phyloP scores from a whole-genome alignment of 2,888 invertebrate genomes.

The Griposia aprilina region DNA sequence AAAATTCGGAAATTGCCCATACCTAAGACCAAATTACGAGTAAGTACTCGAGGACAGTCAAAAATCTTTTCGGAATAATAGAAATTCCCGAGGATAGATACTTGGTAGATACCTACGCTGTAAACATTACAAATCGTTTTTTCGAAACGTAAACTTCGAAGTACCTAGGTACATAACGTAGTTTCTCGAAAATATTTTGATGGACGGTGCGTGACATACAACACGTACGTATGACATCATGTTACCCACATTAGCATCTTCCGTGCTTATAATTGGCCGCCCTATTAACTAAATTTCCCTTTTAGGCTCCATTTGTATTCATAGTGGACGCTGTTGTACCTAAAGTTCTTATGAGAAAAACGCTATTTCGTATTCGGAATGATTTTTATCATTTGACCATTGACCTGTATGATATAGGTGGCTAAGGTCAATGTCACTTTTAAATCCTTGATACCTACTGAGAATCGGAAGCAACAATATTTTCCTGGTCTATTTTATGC shows the following conservation, averaged over 20 bases:
- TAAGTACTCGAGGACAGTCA: background rate
- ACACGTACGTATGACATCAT: conserved; percentile 14
- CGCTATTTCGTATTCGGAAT: conserved; percentile 20
- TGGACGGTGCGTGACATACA: conserved; percentile 15
- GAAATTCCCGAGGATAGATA: background rate
- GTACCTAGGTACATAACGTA: too few relatives aligned
- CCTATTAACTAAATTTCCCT: conserved; percentile 38
- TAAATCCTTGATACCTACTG: conserved; percentile 2
- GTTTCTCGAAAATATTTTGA: conserved; percentile 20
- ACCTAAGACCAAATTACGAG: background rate
- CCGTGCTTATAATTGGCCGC: conserved; percentile 53
- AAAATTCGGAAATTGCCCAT: background rate
- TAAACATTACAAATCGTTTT: background rate
- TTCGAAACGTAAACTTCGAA: background rate
- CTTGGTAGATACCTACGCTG: background rate
- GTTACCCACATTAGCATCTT: conserved; percentile 25
- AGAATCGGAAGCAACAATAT: background rate
- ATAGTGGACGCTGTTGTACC: background rate
- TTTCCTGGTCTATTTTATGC: too few relatives aligned
- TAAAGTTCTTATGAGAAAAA: conserved; percentile 21
- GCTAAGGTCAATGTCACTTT: conserved; percentile 39
- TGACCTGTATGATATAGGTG: conserved; percentile 31
- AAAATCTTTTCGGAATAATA: background rate
- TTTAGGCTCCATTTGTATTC: conserved; percentile 54
- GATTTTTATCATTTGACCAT: conserved; percentile 28